Percentiles rank a stretch among this genome's conserved stretches.
Evolutionary conservation across 2,888 invertebrate species (phyloP).

Genomic region (Agrochola litura): DNA sequence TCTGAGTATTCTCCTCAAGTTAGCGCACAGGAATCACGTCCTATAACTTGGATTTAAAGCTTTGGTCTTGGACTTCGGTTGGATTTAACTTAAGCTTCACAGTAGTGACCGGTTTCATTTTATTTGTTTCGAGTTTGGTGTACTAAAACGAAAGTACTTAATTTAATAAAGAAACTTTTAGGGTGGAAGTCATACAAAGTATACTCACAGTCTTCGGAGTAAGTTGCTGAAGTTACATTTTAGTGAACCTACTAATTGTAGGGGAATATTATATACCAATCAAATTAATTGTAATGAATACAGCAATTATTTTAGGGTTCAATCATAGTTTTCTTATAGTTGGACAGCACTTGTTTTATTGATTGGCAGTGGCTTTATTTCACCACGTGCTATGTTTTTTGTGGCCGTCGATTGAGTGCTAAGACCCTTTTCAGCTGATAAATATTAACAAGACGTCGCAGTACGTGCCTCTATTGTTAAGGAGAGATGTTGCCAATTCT

Average conservation of each 20-base stretch:
- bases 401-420: conserved; percentile 59
- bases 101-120: conserved; percentile 52
- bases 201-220: conserved; percentile 1
- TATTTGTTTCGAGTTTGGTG: conserved; percentile 56
- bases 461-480: conserved; percentile 73
- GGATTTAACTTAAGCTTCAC: conserved; percentile 56
- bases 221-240: conserved; percentile 16
- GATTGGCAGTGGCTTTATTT: conserved; percentile 33
- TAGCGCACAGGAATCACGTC: conserved; percentile 46
- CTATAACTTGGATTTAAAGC: conserved; percentile 59
- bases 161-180: conserved; percentile 47
- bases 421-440: conserved; percentile 66
- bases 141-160: conserved; percentile 44
- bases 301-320: neutral
- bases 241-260: neutral
- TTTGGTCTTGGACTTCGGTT: conserved; percentile 46
- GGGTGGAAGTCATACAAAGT: conserved; percentile 26
- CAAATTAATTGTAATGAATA: conserved; percentile 11
- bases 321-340: neutral
- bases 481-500: conserved; percentile 53
- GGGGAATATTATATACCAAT: neutral
- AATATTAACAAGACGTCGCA: conserved; percentile 78
- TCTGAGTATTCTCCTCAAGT: conserved; percentile 45
- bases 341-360: conserved; percentile 5
- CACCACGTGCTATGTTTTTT: conserved; percentile 50